Percentiles rank a stretch among this genome's conserved stretches.
Evolutionary conservation across 2,797 vertebrate species (phyloP).

Genomic region (Scarus forsteni): DNA sequence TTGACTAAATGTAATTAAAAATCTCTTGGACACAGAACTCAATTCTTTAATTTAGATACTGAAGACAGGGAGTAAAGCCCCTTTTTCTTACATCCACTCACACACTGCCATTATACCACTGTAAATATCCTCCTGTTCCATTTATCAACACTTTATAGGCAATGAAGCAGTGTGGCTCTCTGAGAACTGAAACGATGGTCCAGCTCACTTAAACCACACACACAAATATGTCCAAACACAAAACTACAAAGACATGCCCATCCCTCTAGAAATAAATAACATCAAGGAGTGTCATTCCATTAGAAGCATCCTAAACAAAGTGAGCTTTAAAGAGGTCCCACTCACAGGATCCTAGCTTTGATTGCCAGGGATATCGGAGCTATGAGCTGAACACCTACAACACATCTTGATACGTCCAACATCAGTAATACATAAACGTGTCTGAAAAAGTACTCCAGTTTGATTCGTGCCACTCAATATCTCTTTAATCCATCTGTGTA

Average conservation of each 20-base stretch:
- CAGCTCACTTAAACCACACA: conserved; percentile 22
- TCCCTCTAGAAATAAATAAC: neutral
- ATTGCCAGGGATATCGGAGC: conserved; percentile 21
- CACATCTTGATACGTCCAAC: conserved; percentile 7
- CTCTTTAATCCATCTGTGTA: neutral
- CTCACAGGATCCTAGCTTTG: conserved; percentile 25
- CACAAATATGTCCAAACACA: conserved; percentile 15
- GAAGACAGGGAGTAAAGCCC: conserved; percentile 15
- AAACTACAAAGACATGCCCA: conserved; percentile 3
- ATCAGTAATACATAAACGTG: conserved; percentile 3
- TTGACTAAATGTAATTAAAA: conserved; percentile 2
- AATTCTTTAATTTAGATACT: conserved; percentile 29
- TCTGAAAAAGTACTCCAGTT: conserved; percentile 21
- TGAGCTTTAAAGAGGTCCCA: conserved; percentile 23
- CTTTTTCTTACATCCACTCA: conserved; percentile 1
- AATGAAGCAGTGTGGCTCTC: conserved; percentile 72
- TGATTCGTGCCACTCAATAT: conserved; percentile 24
- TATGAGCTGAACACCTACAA: conserved; percentile 25
- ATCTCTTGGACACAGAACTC: conserved; percentile 14
- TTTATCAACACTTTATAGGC: conserved; percentile 80
- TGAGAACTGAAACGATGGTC: conserved; percentile 46
- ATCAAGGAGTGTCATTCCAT: conserved; percentile 36
- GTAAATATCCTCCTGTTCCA: conserved; percentile 66
- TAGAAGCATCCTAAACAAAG: conserved; percentile 33
- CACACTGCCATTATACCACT: conserved; percentile 54